Base-by-base conservation (phyloP, 1,140 invertebrate genomes). In the Dolichoris vasculosae region DNA sequence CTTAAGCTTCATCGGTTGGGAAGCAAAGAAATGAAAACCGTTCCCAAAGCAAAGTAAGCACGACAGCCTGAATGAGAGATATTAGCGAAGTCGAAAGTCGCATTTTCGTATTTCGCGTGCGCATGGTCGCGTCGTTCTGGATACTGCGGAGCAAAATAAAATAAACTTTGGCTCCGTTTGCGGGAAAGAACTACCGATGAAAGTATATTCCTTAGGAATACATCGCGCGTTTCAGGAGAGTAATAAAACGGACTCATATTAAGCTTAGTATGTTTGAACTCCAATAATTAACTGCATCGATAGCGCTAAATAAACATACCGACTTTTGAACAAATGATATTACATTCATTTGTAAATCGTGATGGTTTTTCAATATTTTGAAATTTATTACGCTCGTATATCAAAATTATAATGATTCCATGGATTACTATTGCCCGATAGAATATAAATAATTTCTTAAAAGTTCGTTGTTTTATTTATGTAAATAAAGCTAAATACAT, bases 141-240 rank as follows among this genome's bases (percentile, higher is more conserved):
- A 82, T 82, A 82, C 80, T 55, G 23, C 23, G 20, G 9, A 43
- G 46, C 80, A 73, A 35, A 82, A 82, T 82, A 82, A 73, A 81
- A 35, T 13, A 17, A 32, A 69, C 13, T 67, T 3, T 64, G 59
- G 1, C 43, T 46, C 43, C 43, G 43, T 51, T 51, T 9, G 11
- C 15, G 48, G 48, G 2, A 17, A 17, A 17, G 48, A 17, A 51
- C 48, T 51, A 7, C 15, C 48, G 20, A 51, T 17, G 48, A 51
- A 51, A 51, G 7, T 51, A 2, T 15, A 51, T 17, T 51, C 48
- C 7, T 51, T 17, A 17, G 48, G 15, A 51, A 51, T 51, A 11
- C 15, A 51, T 51, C 15, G 15, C 48, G 48, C 48, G 15, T 17
- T 51, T 51, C 15, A 51, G 7, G 15, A 13, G 7, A 17, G 20